Percentiles rank a stretch among this genome's conserved stretches.
Conservation (phyloP, 2,797 vertebrate genomes). For the Cossypha caffra region DNA sequence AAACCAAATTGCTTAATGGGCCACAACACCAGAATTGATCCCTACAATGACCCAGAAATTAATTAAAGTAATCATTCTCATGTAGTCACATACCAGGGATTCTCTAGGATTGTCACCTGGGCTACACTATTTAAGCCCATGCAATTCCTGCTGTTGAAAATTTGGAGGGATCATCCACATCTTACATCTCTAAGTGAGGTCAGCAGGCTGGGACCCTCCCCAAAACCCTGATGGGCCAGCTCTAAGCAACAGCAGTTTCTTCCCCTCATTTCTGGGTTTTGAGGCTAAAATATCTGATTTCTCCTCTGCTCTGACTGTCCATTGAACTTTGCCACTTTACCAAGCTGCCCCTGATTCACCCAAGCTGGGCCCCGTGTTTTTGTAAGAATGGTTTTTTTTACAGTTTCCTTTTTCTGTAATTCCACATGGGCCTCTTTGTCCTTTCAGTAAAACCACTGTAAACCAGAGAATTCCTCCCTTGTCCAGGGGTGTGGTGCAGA, state of each 20-base stretch:
- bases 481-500: not conserved
- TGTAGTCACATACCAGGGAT: not conserved
- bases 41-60: slow-evolving; percentile 15
- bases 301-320: not conserved
- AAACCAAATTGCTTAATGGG: slow-evolving; percentile 31
- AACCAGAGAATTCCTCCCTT: not conserved
- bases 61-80: slow-evolving; percentile 24
- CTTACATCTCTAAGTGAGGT: not conserved
- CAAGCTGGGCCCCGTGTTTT: accelerated
- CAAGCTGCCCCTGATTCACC: not conserved
- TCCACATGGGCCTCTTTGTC: not conserved
- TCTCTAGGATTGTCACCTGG: not conserved
- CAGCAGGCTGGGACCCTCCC: not conserved
- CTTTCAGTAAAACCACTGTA: not conserved
- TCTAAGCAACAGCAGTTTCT: not conserved
- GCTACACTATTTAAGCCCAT: not conserved
- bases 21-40: slow-evolving; percentile 12
- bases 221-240: not conserved
- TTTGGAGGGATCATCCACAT: not conserved
- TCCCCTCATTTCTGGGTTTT: not conserved
- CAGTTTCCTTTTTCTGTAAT: not conserved
- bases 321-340: not conserved
- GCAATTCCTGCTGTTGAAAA: not conserved
- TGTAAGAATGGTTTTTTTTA: not conserved
- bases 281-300: not conserved